A percentile compares a stretch with the other conserved stretches of the same genome.
These are phyloP conservation scores for Emberiza fucata DNA, from an alignment of 2,113 vertebrate species.

Conservation along the genomic window DNA sequence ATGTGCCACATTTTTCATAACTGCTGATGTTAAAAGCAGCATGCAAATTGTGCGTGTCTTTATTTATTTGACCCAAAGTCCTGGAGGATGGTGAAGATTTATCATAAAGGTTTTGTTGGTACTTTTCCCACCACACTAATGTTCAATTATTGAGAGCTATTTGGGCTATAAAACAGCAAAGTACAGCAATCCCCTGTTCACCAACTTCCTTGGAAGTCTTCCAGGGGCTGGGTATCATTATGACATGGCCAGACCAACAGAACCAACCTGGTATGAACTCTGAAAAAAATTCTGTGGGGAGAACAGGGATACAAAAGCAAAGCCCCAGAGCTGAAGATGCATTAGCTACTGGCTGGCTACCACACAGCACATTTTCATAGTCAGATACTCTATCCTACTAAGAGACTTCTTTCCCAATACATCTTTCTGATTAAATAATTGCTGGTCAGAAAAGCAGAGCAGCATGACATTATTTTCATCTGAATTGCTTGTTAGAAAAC, in stretches of 20 bases:
- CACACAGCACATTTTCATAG: fast-evolving
- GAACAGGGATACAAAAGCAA: not conserved
- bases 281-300: not conserved
- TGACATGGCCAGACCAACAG: not conserved
- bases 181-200: not conserved
- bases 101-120: constrained; percentile 27
- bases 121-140: not conserved
- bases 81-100: not conserved
- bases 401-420: not conserved
- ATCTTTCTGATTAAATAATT: not conserved
- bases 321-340: not conserved
- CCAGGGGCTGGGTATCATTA: not conserved
- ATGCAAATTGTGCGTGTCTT: not conserved
- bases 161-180: constrained; percentile 2
- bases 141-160: constrained; percentile 20
- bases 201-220: not conserved
- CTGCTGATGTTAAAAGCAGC: constrained; percentile 34
- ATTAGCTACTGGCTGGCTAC: not conserved
- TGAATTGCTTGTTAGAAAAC: not conserved
- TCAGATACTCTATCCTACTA: not conserved
- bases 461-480: not conserved
- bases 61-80: constrained; percentile 23
- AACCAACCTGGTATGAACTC: not conserved
- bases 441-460: not conserved
- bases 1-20: not conserved